Conservation (phyloP, 1,140 invertebrate species). For the Drosophila asahinai region DNA sequence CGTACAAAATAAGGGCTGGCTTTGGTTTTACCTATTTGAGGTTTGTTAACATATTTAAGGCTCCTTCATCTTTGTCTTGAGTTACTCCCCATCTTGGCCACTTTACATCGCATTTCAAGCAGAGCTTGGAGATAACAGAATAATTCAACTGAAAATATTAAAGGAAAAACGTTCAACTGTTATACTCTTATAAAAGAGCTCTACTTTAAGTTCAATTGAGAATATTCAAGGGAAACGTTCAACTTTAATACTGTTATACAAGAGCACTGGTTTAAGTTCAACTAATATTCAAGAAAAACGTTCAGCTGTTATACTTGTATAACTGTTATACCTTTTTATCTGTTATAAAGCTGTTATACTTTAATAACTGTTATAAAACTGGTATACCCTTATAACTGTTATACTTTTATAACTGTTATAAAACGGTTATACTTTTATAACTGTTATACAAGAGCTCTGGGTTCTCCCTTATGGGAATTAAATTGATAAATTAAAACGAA, state of each 20-base stretch:
- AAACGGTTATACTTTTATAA: no score
- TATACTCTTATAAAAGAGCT: not conserved
- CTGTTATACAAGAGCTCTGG: not conserved
- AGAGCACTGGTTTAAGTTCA: not conserved
- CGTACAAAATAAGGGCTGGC: constrained; percentile 28
- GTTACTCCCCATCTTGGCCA: not conserved
- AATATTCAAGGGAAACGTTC: no score
- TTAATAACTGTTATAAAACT: no score
- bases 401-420: no score
- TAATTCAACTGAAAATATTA: no score
- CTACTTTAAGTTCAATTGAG: not conserved
- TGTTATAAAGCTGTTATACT: no score
- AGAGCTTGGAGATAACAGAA: not conserved
- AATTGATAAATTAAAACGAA: not conserved
- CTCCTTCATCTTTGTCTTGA: constrained; percentile 9
- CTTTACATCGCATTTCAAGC: not conserved
- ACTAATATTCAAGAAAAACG: no score
- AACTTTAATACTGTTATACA: not conserved
- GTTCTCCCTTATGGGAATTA: not conserved
- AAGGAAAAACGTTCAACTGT: no score
- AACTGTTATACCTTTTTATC: no score
- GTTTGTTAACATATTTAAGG: constrained; percentile 10
- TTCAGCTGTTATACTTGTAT: no score
- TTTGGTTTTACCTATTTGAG: constrained; percentile 19
- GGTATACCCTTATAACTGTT: no score